Conservation (phyloP, 2,113 vertebrate species). For the Microcebus murinus region DNA sequence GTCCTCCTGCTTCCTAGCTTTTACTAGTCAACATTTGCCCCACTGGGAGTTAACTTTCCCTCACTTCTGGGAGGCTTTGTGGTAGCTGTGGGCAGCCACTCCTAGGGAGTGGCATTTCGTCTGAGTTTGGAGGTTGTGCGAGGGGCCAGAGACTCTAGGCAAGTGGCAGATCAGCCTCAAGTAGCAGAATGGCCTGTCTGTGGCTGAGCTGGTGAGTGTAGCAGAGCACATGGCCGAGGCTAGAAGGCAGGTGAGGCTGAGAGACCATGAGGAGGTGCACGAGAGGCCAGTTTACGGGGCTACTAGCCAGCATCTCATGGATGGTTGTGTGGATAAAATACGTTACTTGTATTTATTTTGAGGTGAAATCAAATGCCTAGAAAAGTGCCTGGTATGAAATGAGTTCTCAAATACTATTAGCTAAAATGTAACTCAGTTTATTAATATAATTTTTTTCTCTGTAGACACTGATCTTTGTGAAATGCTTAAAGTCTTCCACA, state of each 20-base stretch:
- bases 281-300: neutral
- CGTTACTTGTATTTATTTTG: neutral
- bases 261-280: neutral
- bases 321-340: neutral
- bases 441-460: neutral
- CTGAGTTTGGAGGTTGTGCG: neutral
- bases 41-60: neutral
- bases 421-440: conserved; percentile 30
- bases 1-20: neutral
- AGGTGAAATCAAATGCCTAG: conserved; percentile 12
- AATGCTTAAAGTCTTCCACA: conserved; percentile 62
- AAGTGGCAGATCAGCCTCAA: neutral
- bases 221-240: neutral
- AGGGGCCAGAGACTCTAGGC: neutral
- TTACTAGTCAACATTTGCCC: neutral
- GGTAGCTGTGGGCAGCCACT: neutral
- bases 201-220: neutral
- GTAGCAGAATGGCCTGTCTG: neutral
- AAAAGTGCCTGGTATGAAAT: neutral
- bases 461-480: conserved; percentile 42
- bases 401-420: conserved; percentile 4
- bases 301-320: neutral
- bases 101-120: neutral
- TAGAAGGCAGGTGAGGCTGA: neutral
- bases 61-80: neutral